Evolutionary conservation across 2,113 vertebrate genomes (phyloP).

Genomic region (Gobius niger): DNA sequence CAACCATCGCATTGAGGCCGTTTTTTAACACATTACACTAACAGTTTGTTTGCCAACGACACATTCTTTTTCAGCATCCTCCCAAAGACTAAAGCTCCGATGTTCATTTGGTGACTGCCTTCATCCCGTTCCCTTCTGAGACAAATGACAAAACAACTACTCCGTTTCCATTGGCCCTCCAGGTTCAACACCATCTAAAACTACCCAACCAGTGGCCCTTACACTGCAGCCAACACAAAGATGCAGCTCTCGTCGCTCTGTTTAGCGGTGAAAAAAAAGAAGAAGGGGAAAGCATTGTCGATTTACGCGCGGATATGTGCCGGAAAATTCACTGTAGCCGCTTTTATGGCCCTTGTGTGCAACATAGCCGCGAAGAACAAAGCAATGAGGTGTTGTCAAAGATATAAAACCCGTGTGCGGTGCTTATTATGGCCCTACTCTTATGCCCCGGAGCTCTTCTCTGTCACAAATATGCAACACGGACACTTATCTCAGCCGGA

Average conservation of each 20-base stretch:
- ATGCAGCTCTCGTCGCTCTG: neutral
- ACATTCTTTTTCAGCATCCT: neutral
- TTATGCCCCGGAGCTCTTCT: neutral
- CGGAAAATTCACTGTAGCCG: neutral
- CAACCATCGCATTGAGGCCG: too few relatives aligned
- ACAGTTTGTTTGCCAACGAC: too few relatives aligned
- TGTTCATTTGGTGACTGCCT: neutral
- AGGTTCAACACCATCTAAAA: neutral
- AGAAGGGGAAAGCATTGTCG: neutral
- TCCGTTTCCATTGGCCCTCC: neutral
- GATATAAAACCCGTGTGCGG: neutral
- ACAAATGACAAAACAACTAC: neutral
- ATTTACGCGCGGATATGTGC: neutral
- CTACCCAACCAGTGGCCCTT: neutral
- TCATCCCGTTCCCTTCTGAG: neutral
- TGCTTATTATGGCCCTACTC: neutral
- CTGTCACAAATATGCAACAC: slow-evolving; percentile 6
- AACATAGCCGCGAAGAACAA: neutral
- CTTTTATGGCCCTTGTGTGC: slow-evolving; percentile 1
- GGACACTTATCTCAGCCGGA: neutral
- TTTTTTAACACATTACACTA: too few relatives aligned
- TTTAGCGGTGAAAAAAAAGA: neutral
- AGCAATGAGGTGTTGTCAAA: slow-evolving; percentile 7
- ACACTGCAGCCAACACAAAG: neutral
- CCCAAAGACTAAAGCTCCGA: neutral